phyloP scores from a whole-genome alignment of 2,888 invertebrate genomes.

The Microplitis manilae region DNA sequence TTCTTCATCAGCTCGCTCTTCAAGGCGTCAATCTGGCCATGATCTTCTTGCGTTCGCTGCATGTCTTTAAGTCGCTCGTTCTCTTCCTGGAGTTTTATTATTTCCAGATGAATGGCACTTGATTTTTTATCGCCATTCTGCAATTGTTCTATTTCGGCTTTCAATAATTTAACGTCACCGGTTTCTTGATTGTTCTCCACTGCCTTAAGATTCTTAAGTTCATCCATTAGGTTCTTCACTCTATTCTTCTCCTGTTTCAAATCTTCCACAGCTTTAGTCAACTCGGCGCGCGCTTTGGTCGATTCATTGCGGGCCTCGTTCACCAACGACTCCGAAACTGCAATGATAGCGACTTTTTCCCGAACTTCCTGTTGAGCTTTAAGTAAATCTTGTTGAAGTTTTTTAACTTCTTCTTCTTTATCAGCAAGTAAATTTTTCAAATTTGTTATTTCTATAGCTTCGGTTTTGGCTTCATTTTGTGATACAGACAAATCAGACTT shows the following conservation, averaged over 20 bases:
- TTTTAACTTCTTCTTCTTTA: constrained; percentile 60
- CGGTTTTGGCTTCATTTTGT: constrained; percentile 57
- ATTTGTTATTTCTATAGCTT: constrained; percentile 57
- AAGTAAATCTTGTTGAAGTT: constrained; percentile 39
- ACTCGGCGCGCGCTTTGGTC: constrained; percentile 64
- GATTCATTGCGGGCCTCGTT: constrained; percentile 65
- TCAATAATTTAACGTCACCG: constrained; percentile 50
- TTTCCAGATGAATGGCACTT: constrained; percentile 56
- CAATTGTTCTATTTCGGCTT: constrained; percentile 54
- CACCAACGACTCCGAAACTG: constrained; percentile 29
- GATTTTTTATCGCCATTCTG: constrained; percentile 53
- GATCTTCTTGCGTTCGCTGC: constrained; percentile 58
- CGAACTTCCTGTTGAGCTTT: constrained; percentile 43
- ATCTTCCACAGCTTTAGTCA: constrained; percentile 55
- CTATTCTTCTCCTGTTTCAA: constrained; percentile 37
- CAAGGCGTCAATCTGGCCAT: constrained; percentile 56
- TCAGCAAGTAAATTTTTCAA: constrained; percentile 51
- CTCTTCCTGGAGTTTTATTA: constrained; percentile 74
- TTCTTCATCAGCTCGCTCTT: constrained; percentile 64
- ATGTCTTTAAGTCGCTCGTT: constrained; percentile 72
- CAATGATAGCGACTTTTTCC: background rate
- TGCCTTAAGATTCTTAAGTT: background rate
- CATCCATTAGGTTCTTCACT: background rate
- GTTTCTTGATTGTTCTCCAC: constrained; percentile 45
- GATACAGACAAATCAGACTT: constrained; percentile 59